Conservation (phyloP, 2,888 invertebrate genomes). For the Falcaria lacertinaria region DNA sequence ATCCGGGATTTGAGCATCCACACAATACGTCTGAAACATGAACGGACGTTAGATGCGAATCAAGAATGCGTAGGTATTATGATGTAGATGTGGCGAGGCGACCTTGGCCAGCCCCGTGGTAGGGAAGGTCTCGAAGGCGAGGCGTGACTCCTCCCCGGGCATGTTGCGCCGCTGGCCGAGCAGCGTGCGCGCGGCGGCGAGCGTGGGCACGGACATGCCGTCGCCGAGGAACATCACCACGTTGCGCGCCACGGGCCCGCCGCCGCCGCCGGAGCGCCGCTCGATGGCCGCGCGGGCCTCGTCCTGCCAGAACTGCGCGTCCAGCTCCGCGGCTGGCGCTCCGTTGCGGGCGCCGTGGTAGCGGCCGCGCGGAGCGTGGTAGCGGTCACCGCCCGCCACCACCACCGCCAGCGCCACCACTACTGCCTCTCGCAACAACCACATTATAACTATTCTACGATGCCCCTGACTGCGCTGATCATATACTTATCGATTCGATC, state of each 20-base stretch:
- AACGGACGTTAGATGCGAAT: too few relatives aligned
- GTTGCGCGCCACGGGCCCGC: constrained; percentile 53
- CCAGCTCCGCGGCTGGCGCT: constrained; percentile 17
- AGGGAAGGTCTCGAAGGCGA: constrained; percentile 82
- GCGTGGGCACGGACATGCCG: constrained; percentile 85
- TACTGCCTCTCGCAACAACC: too few relatives aligned
- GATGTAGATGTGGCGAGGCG: too few relatives aligned
- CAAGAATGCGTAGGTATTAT: too few relatives aligned
- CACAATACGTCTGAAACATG: constrained; percentile 74
- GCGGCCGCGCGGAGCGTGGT: too few relatives aligned
- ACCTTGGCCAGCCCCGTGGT: constrained; percentile 82
- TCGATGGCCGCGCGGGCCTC: constrained; percentile 62
- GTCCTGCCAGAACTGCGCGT: constrained; percentile 61
- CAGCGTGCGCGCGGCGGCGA: constrained; percentile 82
- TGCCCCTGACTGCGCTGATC: background rate
- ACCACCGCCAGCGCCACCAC: too few relatives aligned
- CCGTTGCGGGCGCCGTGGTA: constrained; percentile 1
- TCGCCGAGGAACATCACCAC: constrained; percentile 87
- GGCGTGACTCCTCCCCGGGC: constrained; percentile 78
- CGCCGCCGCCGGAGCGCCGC: constrained; percentile 31
- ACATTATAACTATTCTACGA: background rate
- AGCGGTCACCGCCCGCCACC: constrained; percentile 1
- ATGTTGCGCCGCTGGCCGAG: constrained; percentile 78
- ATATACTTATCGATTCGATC: background rate
- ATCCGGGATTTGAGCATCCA: constrained; percentile 82